Evolutionary conservation across 2,113 vertebrate species (phyloP).

Genomic region (Xerus inauris): DNA sequence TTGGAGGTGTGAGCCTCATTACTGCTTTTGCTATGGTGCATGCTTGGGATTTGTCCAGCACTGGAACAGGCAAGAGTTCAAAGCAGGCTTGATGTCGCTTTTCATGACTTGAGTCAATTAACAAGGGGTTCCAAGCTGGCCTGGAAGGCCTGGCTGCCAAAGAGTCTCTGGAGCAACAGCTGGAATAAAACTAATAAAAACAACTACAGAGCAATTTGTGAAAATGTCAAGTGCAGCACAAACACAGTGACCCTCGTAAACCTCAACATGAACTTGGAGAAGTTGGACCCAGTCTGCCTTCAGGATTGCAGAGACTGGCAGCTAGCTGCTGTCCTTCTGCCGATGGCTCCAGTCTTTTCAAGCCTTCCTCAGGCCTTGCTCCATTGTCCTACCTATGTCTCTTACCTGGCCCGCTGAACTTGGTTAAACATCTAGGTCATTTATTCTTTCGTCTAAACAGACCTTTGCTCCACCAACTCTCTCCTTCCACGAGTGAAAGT

Average conservation of each 20-base stretch:
- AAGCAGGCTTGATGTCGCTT: conserved; percentile 52
- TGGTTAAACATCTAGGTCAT: not conserved
- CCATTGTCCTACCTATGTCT: not conserved
- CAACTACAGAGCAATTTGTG: conserved; percentile 52
- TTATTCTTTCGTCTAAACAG: not conserved
- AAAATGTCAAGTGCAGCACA: conserved; percentile 65
- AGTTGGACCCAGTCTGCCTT: not conserved
- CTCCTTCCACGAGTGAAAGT: not conserved
- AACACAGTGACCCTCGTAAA: conserved; percentile 62
- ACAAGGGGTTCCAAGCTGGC: conserved; percentile 46
- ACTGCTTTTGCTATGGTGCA: not conserved
- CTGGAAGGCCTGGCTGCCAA: conserved; percentile 19
- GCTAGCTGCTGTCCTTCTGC: not conserved
- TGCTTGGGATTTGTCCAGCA: conserved; percentile 22
- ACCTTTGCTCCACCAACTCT: not conserved
- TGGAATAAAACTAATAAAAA: conserved; percentile 75
- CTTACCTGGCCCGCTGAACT: fast-evolving
- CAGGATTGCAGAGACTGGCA: not conserved
- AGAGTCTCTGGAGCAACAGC: conserved; percentile 60
- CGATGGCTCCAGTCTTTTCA: not conserved
- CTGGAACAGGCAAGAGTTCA: conserved; percentile 50
- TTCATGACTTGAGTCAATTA: conserved; percentile 67
- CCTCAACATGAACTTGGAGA: conserved; percentile 57
- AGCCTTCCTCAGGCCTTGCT: not conserved
- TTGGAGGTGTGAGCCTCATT: conserved; percentile 69